A percentile compares a stretch with the other conserved stretches of the same genome.
These are phyloP conservation scores for Arvicanthis niloticus DNA, from an alignment of 2,113 vertebrate species.

Conservation along the genomic window DNA sequence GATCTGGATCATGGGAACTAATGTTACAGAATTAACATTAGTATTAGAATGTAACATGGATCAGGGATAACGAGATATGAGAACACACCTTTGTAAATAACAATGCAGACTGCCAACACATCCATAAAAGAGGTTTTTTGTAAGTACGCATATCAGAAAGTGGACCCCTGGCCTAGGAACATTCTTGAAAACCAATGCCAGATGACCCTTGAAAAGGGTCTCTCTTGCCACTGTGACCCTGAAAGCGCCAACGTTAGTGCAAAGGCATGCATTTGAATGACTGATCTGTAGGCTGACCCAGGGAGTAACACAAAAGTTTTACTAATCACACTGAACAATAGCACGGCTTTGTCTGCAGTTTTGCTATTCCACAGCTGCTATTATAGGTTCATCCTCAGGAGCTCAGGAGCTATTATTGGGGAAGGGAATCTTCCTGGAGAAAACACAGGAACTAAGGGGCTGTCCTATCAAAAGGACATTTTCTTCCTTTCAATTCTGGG, in stretches of 20 bases:
- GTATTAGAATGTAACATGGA: not conserved
- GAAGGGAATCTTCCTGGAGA: not conserved
- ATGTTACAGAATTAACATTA: not conserved
- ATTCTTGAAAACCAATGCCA: slow-evolving; percentile 15
- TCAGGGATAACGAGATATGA: slow-evolving; percentile 29
- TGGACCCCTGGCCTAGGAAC: not conserved
- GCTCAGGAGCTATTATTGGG: not conserved
- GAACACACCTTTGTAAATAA: slow-evolving; percentile 8
- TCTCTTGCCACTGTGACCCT: not conserved
- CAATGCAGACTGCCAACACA: not conserved
- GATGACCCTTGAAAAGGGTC: not conserved
- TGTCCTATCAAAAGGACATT: not conserved
- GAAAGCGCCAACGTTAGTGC: not conserved
- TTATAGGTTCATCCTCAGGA: not conserved
- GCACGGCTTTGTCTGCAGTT: not conserved
- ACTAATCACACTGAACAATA: not conserved
- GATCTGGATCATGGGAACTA: not conserved
- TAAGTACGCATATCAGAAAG: not conserved
- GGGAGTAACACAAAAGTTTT: not conserved
- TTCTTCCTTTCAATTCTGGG: not conserved
- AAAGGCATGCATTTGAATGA: not conserved
- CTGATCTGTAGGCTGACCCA: not conserved
- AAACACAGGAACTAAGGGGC: not conserved
- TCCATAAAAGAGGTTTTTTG: not conserved
- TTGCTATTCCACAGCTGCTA: not conserved